Percentiles rank a stretch among this genome's conserved stretches.
Conservation (phyloP, 2,113 vertebrate species). For the Aythya baeri region DNA sequence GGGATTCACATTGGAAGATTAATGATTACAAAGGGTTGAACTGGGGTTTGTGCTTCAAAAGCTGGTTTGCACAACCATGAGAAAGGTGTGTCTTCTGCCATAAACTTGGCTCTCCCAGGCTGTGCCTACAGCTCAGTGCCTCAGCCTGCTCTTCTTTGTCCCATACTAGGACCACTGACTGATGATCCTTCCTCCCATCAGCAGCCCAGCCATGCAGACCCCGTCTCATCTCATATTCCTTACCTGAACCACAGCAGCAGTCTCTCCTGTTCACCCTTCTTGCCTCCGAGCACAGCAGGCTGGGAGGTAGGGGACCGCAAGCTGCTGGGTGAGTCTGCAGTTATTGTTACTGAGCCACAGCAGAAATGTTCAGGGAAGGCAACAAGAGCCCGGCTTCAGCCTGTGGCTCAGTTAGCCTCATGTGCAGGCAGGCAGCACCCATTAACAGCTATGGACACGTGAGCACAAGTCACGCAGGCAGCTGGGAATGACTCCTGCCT, state of each 20-base stretch:
- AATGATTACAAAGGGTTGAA: background rate
- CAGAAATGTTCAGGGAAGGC: background rate
- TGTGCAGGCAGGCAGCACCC: background rate
- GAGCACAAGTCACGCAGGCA: background rate
- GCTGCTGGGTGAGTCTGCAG: background rate
- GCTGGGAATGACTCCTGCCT: background rate
- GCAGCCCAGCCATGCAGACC: background rate
- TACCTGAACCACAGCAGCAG: background rate
- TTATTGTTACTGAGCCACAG: background rate
- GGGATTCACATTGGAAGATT: accelerated
- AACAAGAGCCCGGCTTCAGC: background rate
- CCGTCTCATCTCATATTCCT: background rate
- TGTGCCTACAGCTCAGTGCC: background rate
- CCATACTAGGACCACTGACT: background rate
- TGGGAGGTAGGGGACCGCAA: background rate
- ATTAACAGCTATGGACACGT: background rate
- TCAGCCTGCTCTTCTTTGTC: background rate
- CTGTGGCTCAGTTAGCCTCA: background rate
- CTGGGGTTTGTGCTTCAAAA: background rate
- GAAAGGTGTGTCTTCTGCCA: background rate
- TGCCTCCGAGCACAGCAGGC: background rate
- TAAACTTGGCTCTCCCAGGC: accelerated
- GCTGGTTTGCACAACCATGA: accelerated
- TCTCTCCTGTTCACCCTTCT: background rate
- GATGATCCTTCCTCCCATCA: background rate